These are phyloP conservation scores for Bombus terrestris DNA, from an alignment of 1,140 invertebrate species.

Conservation along the genomic window DNA sequence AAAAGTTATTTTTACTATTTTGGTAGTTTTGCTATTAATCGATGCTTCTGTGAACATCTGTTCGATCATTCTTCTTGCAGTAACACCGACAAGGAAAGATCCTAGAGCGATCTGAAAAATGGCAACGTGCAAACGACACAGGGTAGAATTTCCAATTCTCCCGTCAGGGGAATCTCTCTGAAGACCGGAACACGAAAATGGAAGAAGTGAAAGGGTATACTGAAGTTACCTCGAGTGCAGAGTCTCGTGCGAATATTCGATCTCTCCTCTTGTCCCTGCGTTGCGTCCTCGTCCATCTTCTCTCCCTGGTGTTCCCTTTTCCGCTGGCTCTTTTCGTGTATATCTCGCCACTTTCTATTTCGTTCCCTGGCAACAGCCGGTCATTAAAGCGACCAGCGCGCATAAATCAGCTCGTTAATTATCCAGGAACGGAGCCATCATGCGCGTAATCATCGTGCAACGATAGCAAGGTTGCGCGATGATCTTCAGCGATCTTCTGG, in stretches of 20 bases:
- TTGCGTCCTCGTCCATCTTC: conserved; percentile 37
- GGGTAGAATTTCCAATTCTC: not conserved
- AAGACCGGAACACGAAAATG: conserved; percentile 48
- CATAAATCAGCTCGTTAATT: not conserved
- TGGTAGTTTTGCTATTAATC: too few species aligned
- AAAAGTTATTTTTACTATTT: too few species aligned
- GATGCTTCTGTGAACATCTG: too few species aligned
- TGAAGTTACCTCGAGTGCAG: conserved; percentile 20
- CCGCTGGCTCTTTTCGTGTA: not conserved
- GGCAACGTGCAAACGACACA: not conserved
- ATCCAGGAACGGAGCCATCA: not conserved
- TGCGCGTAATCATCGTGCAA: not conserved
- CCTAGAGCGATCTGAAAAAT: not conserved
- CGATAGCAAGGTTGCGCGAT: not conserved
- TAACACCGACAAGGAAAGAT: not conserved
- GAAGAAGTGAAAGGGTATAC: conserved; percentile 69
- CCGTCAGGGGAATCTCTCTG: not conserved
- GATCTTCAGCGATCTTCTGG: not conserved
- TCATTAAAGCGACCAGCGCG: not conserved
- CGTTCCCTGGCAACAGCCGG: conserved; percentile 42
- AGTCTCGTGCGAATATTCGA: conserved; percentile 51
- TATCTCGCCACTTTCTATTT: conserved; percentile 63
- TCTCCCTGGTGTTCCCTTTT: conserved; percentile 55
- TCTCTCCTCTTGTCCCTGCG: conserved; percentile 24
- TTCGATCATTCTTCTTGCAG: too few species aligned